These are phyloP conservation scores for Pterocles orientalis DNA, from an alignment of 2,113 vertebrate species.

Conservation along the genomic window DNA sequence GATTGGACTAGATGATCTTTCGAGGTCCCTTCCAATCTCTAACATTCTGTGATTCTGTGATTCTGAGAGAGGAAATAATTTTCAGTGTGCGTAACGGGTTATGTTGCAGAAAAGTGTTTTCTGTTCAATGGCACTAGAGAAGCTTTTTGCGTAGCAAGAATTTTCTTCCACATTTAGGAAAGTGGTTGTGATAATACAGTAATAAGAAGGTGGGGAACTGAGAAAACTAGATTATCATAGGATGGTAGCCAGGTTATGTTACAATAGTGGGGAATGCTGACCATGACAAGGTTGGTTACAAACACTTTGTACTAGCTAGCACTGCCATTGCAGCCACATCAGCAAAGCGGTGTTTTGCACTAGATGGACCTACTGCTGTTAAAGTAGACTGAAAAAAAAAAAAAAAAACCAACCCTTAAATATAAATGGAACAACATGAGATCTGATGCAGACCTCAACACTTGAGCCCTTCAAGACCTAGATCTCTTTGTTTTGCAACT, in stretches of 20 bases:
- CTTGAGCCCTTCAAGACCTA: not conserved
- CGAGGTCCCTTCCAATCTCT: no score
- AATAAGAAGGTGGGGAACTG: not conserved
- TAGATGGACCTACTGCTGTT: not conserved
- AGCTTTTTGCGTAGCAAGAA: no score
- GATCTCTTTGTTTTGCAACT: not conserved
- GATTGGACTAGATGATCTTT: no score
- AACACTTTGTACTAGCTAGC: not conserved
- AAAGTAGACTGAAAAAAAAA: not conserved
- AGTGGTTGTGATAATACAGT: not conserved
- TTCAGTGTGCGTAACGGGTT: not conserved
- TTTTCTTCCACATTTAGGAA: not conserved
- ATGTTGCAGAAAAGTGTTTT: not conserved
- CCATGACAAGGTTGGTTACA: not conserved
- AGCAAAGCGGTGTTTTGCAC: not conserved
- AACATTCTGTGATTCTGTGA: no score
- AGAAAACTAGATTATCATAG: not conserved
- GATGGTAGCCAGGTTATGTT: not conserved
- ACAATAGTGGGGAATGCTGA: not conserved
- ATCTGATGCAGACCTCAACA: not conserved
- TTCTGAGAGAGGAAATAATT: not conserved
- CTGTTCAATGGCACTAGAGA: not conserved
- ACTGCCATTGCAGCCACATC: not conserved
- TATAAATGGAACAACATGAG: not conserved
- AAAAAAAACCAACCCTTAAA: not conserved